Percentiles rank a stretch among this genome's conserved stretches.
phyloP scores from a whole-genome alignment of 2,113 vertebrate species.

The Sciurus niger region DNA sequence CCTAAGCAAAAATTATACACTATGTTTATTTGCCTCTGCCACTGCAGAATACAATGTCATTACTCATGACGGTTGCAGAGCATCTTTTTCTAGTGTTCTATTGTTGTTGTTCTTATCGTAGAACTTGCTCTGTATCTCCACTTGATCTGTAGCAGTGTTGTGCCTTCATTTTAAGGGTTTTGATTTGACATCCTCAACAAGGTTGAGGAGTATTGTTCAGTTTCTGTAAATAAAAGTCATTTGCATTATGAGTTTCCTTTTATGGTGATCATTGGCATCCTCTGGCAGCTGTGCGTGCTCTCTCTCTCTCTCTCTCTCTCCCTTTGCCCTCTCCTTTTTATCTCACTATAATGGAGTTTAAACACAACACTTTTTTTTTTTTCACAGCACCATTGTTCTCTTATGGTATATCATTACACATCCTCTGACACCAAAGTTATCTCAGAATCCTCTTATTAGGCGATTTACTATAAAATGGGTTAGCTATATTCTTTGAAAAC shows the following conservation, averaged over 20 bases:
- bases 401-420: not conserved
- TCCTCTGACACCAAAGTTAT: not conserved
- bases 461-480: not conserved
- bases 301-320: not conserved
- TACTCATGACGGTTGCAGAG: not conserved
- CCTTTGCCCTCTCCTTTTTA: not conserved
- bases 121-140: not conserved
- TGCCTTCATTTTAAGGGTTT: not conserved
- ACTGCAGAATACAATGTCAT: not conserved
- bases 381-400: not conserved
- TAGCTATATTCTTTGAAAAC: not conserved
- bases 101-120: not conserved
- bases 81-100: not conserved
- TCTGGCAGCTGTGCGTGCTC: accelerated
- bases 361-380: not conserved
- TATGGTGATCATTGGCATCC: not conserved
- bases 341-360: not conserved
- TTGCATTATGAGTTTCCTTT: not conserved
- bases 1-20: not conserved
- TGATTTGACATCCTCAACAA: not conserved
- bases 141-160: not conserved
- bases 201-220: not conserved
- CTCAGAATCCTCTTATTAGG: not conserved
- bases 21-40: not conserved
- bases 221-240: not conserved